A percentile compares a stretch with the other conserved stretches of the same genome.
These are phyloP conservation scores for Pristionchus maxplancki DNA, from an alignment of 2,888 invertebrate species.

Conservation along the genomic window DNA sequence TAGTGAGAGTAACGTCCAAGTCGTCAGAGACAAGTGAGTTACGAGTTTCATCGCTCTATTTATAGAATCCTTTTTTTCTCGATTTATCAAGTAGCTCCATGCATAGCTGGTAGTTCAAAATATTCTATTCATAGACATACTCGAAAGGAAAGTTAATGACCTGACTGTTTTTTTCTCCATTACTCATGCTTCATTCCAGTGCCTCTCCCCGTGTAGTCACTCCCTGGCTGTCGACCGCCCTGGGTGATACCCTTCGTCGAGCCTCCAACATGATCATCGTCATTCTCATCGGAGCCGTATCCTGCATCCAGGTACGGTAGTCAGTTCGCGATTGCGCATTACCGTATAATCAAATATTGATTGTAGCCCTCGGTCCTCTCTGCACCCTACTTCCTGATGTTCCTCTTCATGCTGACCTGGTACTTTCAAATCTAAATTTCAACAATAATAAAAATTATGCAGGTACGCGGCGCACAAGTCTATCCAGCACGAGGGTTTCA, in stretches of 20 bases:
- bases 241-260: conserved; percentile 60
- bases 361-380: conserved; percentile 72
- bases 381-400: conserved; percentile 69
- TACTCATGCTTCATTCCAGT: background rate
- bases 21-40: conserved; percentile 37
- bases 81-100: no score
- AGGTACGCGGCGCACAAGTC: conserved; percentile 22
- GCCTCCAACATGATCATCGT: conserved; percentile 69
- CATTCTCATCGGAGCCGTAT: conserved; percentile 66
- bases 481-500: conserved; percentile 58
- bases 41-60: background rate
- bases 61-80: no score
- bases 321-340: background rate
- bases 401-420: conserved; percentile 73
- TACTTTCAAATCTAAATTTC: conserved; percentile 51
- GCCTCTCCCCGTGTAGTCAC: background rate
- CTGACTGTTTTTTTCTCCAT: background rate
- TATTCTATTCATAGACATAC: no score
- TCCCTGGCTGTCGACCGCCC: conserved; percentile 44
- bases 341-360: background rate
- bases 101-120: no score
- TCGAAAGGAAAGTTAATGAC: no score
- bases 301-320: conserved; percentile 63
- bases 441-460: background rate
- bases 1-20: conserved; percentile 24